These are phyloP conservation scores for Cavia porcellus DNA, from an alignment of 2,113 vertebrate genomes.

Conservation along the genomic window DNA sequence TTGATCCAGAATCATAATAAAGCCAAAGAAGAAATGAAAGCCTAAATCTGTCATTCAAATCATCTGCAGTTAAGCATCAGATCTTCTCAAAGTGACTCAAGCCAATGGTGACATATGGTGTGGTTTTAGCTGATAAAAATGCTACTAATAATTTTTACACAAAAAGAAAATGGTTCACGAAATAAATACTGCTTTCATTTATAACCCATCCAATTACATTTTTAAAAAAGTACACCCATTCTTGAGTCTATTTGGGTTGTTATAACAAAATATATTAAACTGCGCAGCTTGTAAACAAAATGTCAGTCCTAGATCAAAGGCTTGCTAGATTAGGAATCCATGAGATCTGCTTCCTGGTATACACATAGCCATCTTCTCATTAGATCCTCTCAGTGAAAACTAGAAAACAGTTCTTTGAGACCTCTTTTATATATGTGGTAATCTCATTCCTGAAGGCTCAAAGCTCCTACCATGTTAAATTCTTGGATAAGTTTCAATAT, in stretches of 20 bases:
- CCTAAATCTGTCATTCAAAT: not conserved
- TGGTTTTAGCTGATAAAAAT: conserved; percentile 17
- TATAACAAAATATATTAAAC: not conserved
- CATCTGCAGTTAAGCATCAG: not conserved
- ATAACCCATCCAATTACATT: not conserved
- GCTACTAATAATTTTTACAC: conserved; percentile 1
- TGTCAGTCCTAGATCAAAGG: not conserved
- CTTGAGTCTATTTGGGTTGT: not conserved
- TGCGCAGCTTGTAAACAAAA: not conserved
- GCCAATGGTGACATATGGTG: not conserved
- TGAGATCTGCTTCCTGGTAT: not conserved
- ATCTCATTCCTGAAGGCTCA: not conserved
- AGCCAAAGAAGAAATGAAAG: conserved; percentile 15
- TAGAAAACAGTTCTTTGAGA: accelerated
- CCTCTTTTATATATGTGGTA: not conserved
- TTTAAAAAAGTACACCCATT: not conserved
- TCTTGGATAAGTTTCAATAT: not conserved
- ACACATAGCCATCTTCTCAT: accelerated
- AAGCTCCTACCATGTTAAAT: not conserved
- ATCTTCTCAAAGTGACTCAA: not conserved
- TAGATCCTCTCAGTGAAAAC: no score
- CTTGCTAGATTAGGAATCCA: no score
- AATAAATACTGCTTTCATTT: not conserved
- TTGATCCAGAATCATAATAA: not conserved
- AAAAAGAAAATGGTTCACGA: not conserved